phyloP scores from a whole-genome alignment of 2,888 invertebrate genomes.

The Serrognathus titanus region DNA sequence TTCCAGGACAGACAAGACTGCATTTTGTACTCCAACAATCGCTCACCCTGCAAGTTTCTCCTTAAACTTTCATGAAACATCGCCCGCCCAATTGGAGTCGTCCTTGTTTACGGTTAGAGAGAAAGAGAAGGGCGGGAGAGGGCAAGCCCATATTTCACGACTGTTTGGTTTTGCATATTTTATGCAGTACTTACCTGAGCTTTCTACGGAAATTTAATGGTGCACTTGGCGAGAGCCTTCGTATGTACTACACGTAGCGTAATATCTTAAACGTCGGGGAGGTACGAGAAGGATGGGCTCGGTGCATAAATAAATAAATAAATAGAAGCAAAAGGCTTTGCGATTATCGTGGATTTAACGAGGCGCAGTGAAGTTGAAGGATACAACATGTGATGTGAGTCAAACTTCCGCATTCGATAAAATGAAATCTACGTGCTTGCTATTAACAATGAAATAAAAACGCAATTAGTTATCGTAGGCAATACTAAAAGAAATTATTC shows the following conservation, averaged over 20 bases:
- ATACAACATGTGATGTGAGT: too few species aligned
- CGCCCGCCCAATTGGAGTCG: neutral
- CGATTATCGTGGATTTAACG: too few species aligned
- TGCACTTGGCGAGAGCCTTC: constrained; percentile 21
- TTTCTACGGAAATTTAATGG: constrained; percentile 27
- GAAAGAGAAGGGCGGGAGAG: neutral
- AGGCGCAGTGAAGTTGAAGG: too few species aligned
- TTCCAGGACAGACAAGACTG: neutral
- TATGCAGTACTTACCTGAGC: constrained; percentile 27
- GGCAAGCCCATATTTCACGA: neutral
- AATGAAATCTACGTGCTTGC: too few species aligned
- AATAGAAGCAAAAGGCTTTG: too few species aligned
- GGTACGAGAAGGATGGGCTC: neutral
- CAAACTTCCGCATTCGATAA: too few species aligned
- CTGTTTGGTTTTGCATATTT: constrained; percentile 26
- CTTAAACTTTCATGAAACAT: constrained; percentile 1
- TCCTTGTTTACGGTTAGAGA: neutral
- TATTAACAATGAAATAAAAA: too few species aligned
- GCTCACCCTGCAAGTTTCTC: neutral
- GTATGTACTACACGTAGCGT: constrained; percentile 21
- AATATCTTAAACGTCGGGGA: constrained; percentile 15
- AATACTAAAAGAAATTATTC: too few species aligned
- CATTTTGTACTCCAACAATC: neutral
- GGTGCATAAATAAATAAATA: neutral
- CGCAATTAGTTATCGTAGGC: too few species aligned